Percentiles rank a stretch among this genome's conserved stretches.
Conservation (phyloP, 2,888 invertebrate species). For the Erynnis tages region DNA sequence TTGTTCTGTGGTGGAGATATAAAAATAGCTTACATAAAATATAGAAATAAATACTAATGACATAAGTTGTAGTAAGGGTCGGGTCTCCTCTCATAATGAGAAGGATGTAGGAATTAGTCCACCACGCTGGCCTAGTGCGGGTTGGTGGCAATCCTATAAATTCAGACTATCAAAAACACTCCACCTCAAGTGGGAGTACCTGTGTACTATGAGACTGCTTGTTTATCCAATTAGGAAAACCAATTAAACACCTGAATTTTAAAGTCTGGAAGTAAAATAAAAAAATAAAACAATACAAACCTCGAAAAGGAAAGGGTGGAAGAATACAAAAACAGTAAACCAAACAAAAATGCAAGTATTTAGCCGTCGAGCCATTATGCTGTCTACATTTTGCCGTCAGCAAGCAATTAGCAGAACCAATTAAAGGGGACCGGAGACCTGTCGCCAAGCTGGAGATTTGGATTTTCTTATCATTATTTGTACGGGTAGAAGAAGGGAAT, state of each 20-base stretch:
- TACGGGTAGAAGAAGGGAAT: too few relatives aligned
- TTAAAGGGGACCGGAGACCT: conserved; percentile 31
- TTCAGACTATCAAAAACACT: too few relatives aligned
- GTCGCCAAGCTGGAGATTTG: conserved; percentile 20
- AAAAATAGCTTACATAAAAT: too few relatives aligned
- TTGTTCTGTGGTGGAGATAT: too few relatives aligned
- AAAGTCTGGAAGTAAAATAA: not conserved
- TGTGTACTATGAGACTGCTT: not conserved
- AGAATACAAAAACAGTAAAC: conserved; percentile 10
- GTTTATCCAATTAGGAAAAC: conserved; percentile 21
- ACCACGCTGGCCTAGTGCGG: too few relatives aligned
- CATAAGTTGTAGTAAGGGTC: too few relatives aligned
- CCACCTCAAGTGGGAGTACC: too few relatives aligned
- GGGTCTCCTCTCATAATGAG: too few relatives aligned
- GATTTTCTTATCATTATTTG: too few relatives aligned
- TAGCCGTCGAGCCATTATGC: conserved; percentile 18
- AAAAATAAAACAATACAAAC: conserved; percentile 6
- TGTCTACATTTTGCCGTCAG: conserved; percentile 16
- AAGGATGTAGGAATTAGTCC: too few relatives aligned
- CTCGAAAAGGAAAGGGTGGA: not conserved
- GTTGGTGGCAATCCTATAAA: too few relatives aligned
- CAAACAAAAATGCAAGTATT: conserved; percentile 11
- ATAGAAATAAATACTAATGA: too few relatives aligned
- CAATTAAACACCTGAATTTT: conserved; percentile 21
- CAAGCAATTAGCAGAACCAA: conserved; percentile 40